Conservation (phyloP, 1,140 invertebrate species). For the Trachymyrmex septentrionalis region DNA sequence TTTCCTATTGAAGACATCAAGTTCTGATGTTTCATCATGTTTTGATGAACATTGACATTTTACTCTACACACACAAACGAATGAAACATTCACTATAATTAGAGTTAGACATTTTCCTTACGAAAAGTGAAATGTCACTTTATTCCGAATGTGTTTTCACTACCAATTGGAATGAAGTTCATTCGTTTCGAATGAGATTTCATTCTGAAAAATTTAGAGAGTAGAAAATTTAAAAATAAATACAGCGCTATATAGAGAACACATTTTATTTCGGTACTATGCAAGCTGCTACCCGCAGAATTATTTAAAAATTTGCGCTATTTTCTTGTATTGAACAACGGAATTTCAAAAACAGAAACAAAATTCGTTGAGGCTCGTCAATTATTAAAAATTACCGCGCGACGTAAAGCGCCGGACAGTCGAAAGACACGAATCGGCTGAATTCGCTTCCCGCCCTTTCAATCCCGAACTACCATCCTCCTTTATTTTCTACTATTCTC, state of each 20-base stretch:
- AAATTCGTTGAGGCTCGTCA: not conserved
- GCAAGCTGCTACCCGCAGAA: not conserved
- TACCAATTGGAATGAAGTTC: too few species aligned
- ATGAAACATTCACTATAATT: too few species aligned
- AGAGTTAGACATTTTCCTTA: too few species aligned
- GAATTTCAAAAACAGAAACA: not conserved
- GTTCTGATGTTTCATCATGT: too few species aligned
- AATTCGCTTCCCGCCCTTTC: not conserved
- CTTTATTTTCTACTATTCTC: not conserved
- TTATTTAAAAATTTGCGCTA: not conserved
- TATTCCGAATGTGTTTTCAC: too few species aligned
- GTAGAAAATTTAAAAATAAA: not conserved
- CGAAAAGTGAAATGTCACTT: too few species aligned
- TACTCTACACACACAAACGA: too few species aligned
- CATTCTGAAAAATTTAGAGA: too few species aligned
- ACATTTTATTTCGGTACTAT: not conserved
- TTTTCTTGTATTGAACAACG: not conserved
- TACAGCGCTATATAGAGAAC: not conserved
- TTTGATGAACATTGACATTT: too few species aligned
- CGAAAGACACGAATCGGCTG: conserved; percentile 16
- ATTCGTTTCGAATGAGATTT: too few species aligned
- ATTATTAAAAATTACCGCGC: conserved; percentile 52
- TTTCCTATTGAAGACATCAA: too few species aligned
- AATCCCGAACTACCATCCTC: not conserved
- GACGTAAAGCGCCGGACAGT: not conserved